These are phyloP conservation scores for Phalacrocorax aristotelis DNA, from an alignment of 2,113 vertebrate genomes.

Conservation along the genomic window DNA sequence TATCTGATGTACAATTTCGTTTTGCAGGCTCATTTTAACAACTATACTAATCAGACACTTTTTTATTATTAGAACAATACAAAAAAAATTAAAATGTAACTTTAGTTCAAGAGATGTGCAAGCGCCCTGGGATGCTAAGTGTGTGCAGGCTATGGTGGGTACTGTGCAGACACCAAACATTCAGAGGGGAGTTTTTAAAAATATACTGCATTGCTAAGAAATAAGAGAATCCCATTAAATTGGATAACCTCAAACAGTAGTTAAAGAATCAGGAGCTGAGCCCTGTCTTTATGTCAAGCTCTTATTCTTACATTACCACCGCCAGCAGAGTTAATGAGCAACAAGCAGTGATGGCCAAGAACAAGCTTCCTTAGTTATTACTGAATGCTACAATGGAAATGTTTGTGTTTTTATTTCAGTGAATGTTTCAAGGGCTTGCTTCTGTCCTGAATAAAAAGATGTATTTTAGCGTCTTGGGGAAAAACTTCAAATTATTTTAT, in stretches of 20 bases:
- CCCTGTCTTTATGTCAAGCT: neutral
- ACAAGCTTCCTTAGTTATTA: neutral
- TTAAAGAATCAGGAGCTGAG: neutral
- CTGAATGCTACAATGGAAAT: neutral
- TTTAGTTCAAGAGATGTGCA: neutral
- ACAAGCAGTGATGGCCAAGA: neutral
- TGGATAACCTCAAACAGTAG: neutral
- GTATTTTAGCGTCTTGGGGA: neutral
- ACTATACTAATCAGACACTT: neutral
- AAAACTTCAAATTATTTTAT: neutral
- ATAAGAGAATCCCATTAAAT: neutral
- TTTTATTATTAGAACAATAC: too few species aligned
- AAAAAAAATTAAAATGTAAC: neutral
- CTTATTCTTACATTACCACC: neutral
- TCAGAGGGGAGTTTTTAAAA: neutral
- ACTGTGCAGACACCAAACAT: neutral
- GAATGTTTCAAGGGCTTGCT: neutral
- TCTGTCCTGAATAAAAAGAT: neutral
- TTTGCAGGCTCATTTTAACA: neutral
- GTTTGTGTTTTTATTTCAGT: neutral
- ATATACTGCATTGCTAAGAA: neutral
- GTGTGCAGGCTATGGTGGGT: accelerated
- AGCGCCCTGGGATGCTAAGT: neutral
- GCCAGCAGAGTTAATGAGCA: neutral
- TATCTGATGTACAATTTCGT: neutral